Evolutionary conservation across 2,113 vertebrate genomes (phyloP).

Genomic region (Lontra canadensis): DNA sequence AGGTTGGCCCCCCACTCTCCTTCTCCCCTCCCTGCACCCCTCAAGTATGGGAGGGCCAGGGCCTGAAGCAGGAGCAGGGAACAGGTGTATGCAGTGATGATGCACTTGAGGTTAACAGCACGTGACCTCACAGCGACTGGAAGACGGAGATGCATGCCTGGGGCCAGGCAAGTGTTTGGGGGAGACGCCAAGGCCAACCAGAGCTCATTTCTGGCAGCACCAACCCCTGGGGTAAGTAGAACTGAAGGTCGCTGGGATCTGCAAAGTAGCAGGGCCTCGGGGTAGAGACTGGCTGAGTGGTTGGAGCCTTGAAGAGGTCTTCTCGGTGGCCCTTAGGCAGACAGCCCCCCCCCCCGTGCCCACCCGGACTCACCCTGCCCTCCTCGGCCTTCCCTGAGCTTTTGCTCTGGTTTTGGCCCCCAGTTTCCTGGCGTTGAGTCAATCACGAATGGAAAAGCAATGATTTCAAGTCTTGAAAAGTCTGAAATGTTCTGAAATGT

Average conservation of each 20-base stretch:
- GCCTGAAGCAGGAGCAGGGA: background rate
- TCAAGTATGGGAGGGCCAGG: fast-evolving
- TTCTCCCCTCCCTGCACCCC: background rate
- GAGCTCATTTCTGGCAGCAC: background rate
- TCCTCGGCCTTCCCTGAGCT: background rate
- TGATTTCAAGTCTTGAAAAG: background rate
- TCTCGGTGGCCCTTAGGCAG: background rate
- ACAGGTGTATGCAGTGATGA: background rate
- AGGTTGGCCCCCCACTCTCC: background rate
- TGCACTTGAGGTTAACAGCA: background rate
- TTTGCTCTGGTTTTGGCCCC: background rate
- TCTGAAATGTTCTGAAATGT: background rate
- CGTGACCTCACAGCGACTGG: background rate
- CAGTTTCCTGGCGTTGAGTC: background rate
- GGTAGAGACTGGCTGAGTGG: background rate
- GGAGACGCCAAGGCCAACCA: background rate
- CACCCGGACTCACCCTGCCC: background rate
- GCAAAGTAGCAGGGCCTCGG: background rate
- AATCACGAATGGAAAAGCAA: background rate
- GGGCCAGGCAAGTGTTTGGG: background rate
- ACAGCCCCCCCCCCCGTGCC: fast-evolving
- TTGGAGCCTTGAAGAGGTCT: background rate
- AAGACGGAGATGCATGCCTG: background rate
- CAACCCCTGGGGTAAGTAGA: background rate
- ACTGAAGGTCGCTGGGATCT: background rate